A percentile compares a stretch with the other conserved stretches of the same genome.
These are phyloP conservation scores for Passerina amoena DNA, from an alignment of 2,113 vertebrate genomes.

Conservation along the genomic window DNA sequence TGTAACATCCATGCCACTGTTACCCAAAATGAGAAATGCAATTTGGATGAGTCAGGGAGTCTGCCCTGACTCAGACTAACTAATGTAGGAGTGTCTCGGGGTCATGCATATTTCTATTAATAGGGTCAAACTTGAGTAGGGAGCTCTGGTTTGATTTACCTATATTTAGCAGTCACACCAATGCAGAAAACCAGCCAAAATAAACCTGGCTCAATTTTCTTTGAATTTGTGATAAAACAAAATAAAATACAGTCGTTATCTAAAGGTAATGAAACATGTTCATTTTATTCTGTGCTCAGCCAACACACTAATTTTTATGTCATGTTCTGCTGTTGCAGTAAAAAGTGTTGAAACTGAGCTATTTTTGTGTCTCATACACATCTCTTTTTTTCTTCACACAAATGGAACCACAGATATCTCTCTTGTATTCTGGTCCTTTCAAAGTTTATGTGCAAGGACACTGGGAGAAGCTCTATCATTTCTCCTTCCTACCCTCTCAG, in stretches of 20 bases:
- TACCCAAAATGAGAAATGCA: slow-evolving; percentile 10
- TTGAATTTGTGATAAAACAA: neutral
- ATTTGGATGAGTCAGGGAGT: slow-evolving; percentile 22
- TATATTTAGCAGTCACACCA: slow-evolving; percentile 16
- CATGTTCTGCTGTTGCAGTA: neutral
- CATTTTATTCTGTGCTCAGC: neutral
- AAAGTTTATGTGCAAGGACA: neutral
- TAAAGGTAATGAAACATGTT: neutral
- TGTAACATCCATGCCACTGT: neutral
- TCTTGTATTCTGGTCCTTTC: neutral
- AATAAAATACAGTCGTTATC: neutral
- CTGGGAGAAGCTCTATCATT: neutral
- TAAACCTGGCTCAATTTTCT: neutral
- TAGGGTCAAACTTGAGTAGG: neutral
- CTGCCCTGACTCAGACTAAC: slow-evolving; percentile 5
- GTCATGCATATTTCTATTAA: slow-evolving; percentile 10
- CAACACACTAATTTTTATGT: neutral
- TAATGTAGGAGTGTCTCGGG: neutral
- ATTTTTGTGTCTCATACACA: neutral
- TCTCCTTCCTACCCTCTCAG: neutral
- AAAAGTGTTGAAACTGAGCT: neutral
- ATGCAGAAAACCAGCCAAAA: neutral
- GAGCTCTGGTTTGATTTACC: slow-evolving; percentile 1
- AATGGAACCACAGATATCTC: neutral
- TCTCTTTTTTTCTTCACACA: neutral